Percentiles rank a stretch among this genome's conserved stretches.
These are phyloP conservation scores for Intellagama lesueurii DNA, from an alignment of 2,797 vertebrate species.

Conservation along the genomic window DNA sequence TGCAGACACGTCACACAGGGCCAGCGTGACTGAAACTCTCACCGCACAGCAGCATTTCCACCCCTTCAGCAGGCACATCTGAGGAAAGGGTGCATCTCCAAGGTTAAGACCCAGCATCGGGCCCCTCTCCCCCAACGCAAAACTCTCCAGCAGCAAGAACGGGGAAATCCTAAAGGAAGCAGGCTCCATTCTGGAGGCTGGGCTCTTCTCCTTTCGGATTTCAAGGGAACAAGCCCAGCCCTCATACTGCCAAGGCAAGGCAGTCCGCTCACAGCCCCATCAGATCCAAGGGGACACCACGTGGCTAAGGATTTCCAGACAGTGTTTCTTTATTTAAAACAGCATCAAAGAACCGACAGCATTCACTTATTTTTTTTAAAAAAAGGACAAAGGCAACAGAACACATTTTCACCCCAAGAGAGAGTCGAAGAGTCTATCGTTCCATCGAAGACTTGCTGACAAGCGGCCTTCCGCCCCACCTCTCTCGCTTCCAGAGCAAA, in stretches of 20 bases:
- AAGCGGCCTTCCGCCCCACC: not conserved
- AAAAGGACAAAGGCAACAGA: not conserved
- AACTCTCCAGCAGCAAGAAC: too few species aligned
- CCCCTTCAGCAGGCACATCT: not conserved
- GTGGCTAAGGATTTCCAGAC: not conserved
- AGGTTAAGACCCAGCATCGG: too few species aligned
- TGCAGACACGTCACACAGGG: too few species aligned
- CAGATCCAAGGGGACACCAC: not conserved
- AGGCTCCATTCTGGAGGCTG: too few species aligned
- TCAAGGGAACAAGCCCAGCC: too few species aligned
- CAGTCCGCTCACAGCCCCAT: not conserved
- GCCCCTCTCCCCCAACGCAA: not conserved
- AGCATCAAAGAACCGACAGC: slow-evolving; percentile 16
- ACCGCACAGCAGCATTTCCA: too few species aligned
- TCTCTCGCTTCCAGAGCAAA: too few species aligned
- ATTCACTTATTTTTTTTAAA: not conserved
- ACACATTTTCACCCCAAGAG: not conserved
- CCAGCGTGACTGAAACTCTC: too few species aligned
- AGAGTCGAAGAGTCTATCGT: not conserved
- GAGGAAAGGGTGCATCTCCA: not conserved
- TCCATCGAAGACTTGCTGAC: not conserved
- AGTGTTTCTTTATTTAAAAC: slow-evolving; percentile 45
- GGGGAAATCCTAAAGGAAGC: too few species aligned
- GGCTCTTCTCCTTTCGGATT: too few species aligned
- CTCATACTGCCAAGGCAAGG: too few species aligned